Evolutionary conservation across 1,140 invertebrate species (phyloP), one percentile per base, ranked within the genome.

Genomic region (Drosophila dunni): DNA sequence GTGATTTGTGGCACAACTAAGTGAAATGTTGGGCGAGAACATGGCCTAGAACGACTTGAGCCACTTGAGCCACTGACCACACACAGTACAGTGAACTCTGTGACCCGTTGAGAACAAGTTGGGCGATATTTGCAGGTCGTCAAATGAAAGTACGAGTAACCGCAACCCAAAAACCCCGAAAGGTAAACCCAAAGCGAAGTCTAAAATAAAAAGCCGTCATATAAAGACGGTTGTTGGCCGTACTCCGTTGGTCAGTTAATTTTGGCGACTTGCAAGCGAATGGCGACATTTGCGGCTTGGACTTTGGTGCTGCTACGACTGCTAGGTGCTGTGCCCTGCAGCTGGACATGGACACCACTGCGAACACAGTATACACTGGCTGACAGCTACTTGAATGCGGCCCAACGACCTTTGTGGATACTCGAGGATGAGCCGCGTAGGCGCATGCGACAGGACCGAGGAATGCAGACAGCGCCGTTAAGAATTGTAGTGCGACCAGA

Each of bases 381-480:
- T 0, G 42, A 70, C 9, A 75, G 58, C 38, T 84, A 76, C 13
- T 33, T 82, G 44, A 54, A 72, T 17, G 61, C 20, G 7, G 70
- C 78, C 0, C 75, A 82, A 9, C 76, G 90, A 0, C 90, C 90
- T 1, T 58, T 91, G 0, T 91, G 90, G 90, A 82, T 91, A 72
- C 73, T 91, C 10, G 83, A 91, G 20, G 90, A 91, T 45, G 61
- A 77, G 17, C 64, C 78, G 65, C 34, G 65, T 56, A 85, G 78
- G 40, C 36, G 81, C 51, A 69, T 0, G 61, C 24, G 44, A 63
- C 69, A 1, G 44, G 79, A 1, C 44, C 29, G 0, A 64, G 73
- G 2, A 2, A 29, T 29, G 24, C 24, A 29, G 8, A 54, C 76
- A 13, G 46, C 51, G 3, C 17, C 77, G 20, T 53, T 76, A 8